A percentile compares a stretch with the other conserved stretches of the same genome.
Evolutionary conservation across 2,888 invertebrate genomes (phyloP).

Genomic region (Germaria angustata): DNA sequence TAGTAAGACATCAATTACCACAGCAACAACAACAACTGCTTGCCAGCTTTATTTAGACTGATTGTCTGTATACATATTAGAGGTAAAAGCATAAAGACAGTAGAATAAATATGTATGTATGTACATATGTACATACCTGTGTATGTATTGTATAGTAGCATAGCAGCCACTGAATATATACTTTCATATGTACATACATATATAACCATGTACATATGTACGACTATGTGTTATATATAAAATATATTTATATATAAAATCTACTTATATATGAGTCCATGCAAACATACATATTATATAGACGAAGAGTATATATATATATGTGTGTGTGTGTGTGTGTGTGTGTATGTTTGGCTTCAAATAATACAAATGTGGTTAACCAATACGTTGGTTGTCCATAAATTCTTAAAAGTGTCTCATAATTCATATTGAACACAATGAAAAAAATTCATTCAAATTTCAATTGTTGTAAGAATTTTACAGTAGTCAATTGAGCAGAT

Average conservation of each 20-base stretch:
- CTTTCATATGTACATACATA: neutral
- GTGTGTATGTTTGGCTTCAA: slow-evolving; percentile 24
- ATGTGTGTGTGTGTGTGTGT: too few relatives aligned
- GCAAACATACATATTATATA: too few relatives aligned
- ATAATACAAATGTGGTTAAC: slow-evolving; percentile 75
- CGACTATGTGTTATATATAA: neutral
- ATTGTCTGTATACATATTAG: slow-evolving; percentile 7
- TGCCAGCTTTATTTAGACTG: slow-evolving; percentile 14
- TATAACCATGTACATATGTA: neutral
- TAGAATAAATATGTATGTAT: too few relatives aligned
- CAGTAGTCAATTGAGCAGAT: slow-evolving; percentile 35
- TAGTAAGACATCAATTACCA: slow-evolving; percentile 3
- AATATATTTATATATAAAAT: neutral
- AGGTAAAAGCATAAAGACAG: neutral
- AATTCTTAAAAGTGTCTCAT: slow-evolving; percentile 80
- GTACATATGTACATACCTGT: neutral
- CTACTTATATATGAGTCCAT: too few relatives aligned
- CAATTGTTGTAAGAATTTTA: slow-evolving; percentile 41
- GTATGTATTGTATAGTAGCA: neutral
- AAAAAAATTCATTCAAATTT: slow-evolving; percentile 60
- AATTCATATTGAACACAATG: slow-evolving; percentile 79
- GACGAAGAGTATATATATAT: too few relatives aligned
- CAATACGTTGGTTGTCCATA: slow-evolving; percentile 76
- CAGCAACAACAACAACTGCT: neutral
- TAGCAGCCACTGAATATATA: neutral